Base-by-base conservation (phyloP, 2,888 invertebrate genomes). In the Scotopteryx bipunctaria region DNA sequence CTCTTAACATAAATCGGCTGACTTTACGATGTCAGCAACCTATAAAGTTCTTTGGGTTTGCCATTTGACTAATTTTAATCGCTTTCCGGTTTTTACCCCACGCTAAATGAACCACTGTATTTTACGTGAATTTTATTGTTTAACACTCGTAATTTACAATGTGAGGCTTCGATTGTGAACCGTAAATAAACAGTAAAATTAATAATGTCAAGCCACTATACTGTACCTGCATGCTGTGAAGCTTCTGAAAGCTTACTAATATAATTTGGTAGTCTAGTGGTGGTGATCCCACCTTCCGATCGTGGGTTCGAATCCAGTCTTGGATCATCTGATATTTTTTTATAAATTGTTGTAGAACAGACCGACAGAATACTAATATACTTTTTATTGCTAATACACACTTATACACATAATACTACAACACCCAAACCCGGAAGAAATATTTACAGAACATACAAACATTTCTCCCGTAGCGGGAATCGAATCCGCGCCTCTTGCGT, bases 11-110 rank as follows among this genome's bases (percentile, higher is more conserved):
- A 86, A 85, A 86, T 85, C 69, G 76, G 61, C 57, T 56, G 69
- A 75, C 69, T 86, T 86, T 81, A 86, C 78, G 81, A 81, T 70
- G 68, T 71, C 63, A 70, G 67, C 67, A 64, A 67, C 67, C 76
- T 72, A 81, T 83, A 83, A 86, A 84, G 68, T 73, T 73, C 73
- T 70, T 70, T 66, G 71, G 73, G 76, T 80, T 75, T 73, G 80
- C 80, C 71, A 71, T 84, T 85, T 81, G 74, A 81, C 80, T 83
- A 83, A 85, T 84, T 85, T 86, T 83, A 82, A 84, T 83, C 78
- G 74, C 78, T 73, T 66, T 71, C 67, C 71, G 66, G 77, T 81
- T 82, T 84, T 83, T 78, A 82, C 73, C 68, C 69, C 63, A 57
- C 71, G 69, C 67, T 73, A 71, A 74, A 79, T 79, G 71, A 69